Evolutionary conservation across 2,797 vertebrate genomes (phyloP).

Genomic region (Fistularia tabacaria): DNA sequence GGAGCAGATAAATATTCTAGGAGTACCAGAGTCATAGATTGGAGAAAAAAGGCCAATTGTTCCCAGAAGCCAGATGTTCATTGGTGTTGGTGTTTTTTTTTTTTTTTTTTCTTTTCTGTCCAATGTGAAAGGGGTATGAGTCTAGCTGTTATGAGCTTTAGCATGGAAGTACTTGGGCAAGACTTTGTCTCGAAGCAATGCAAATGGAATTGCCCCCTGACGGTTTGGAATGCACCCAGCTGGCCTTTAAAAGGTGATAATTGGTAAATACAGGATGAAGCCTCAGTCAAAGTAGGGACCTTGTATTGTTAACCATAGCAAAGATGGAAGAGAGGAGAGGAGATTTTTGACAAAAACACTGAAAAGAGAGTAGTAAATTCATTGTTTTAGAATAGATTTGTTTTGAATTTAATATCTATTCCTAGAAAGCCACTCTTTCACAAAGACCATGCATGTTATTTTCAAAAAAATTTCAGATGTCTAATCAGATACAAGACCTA

Average conservation of each 20-base stretch:
- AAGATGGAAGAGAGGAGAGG: conserved; percentile 39
- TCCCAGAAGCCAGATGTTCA: too few relatives aligned
- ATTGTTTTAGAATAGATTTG: not conserved
- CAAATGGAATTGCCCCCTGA: conserved; percentile 99
- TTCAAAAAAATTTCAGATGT: too few relatives aligned
- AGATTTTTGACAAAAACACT: conserved; percentile 12
- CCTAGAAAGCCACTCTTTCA: not conserved
- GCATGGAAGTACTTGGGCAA: conserved; percentile 92
- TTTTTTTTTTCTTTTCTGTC: too few relatives aligned
- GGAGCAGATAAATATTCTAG: too few relatives aligned
- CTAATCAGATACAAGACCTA: too few relatives aligned
- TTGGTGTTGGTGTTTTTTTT: too few relatives aligned
- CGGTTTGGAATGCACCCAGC: conserved; percentile 98
- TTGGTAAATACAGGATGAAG: conserved; percentile 99
- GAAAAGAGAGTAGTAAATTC: conserved; percentile 7
- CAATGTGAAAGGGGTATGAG: conserved; percentile 18
- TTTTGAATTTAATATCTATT: not conserved
- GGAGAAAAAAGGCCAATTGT: too few relatives aligned
- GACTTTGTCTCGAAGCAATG: conserved; percentile 98
- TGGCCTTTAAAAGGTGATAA: conserved; percentile 99
- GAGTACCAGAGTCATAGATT: too few relatives aligned
- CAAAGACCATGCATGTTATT: too few relatives aligned
- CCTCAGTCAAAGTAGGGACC: conserved; percentile 88
- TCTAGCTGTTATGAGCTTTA: conserved; percentile 93
- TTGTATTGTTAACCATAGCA: conserved; percentile 75